Evolutionary conservation across 2,113 vertebrate genomes (phyloP), one percentile per base, ranked within the genome.

Genomic region (Cephalopholis sonnerati): DNA sequence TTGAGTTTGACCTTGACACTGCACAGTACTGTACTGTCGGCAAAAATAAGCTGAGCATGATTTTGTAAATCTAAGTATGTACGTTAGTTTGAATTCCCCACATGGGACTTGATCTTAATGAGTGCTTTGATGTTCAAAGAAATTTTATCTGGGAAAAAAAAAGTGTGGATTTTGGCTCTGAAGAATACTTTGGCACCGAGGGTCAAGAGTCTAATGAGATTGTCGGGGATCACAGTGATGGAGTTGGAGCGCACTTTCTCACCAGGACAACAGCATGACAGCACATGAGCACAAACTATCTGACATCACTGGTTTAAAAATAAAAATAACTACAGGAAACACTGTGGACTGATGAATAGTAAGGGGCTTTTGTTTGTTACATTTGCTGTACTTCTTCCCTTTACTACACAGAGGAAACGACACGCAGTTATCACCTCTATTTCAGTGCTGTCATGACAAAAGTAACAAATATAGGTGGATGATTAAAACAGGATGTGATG

Each of bases 61-160:
- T 85, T 85, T 67, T 2, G 22, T 41, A 25, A 74, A 83, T 79
- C 48, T 44, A 61, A 77, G 65, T 61, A 36, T 59, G 74, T 72
- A 44, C 1, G n/a, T 41, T 86, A 25, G 70, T 71, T 68, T 79
- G 58, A 79, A 80, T 51, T 63, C 27, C 44, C 25, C 72, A 59
- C 77, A 50, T 61, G 73, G 17, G 78, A 72, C 54, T 55, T 62
- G 53, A 86, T 79, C 62, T 77, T 80, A 83, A 61, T 79, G 48
- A 77, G 36, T 9, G 27, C 85, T 86, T 92, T 92, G 85, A 89
- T 89, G 85, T 84, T 83, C 59, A 87, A 88, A 87, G 68, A 68
- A 58, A 71, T 51, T 79, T 82, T 67, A 76, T 84, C 75, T 61
- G 48, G 50, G 62, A 32, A 27, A 77, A 81, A 76, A 72, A 16